phyloP scores from a whole-genome alignment of 2,797 vertebrate genomes.

The Chrysolophus pictus region DNA sequence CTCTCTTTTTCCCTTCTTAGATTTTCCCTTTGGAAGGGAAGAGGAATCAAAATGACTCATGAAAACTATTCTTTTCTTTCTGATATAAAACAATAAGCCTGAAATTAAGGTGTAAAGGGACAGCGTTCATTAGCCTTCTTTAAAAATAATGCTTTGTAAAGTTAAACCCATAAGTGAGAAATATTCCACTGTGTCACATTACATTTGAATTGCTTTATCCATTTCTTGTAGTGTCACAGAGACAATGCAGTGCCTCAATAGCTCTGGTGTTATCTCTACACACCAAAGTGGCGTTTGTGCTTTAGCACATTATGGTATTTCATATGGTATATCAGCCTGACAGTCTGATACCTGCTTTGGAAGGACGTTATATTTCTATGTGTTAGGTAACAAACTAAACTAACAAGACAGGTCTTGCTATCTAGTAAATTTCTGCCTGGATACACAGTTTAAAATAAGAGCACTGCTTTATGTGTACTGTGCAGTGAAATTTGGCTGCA shows the following conservation, averaged over 20 bases:
- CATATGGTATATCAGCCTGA: too few relatives aligned
- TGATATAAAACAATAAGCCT: neutral
- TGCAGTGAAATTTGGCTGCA: neutral
- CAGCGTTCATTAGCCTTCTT: neutral
- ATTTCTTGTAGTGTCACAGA: neutral
- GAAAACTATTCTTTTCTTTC: slow-evolving; percentile 13
- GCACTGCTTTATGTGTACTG: neutral
- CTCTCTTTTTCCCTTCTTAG: neutral
- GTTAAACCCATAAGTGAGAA: neutral
- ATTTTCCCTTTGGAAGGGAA: neutral
- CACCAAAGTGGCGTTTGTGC: neutral
- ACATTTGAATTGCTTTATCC: neutral
- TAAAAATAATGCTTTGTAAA: neutral
- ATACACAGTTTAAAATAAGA: neutral
- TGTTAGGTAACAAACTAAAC: neutral
- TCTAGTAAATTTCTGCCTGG: neutral
- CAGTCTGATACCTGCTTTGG: neutral
- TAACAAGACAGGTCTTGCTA: neutral
- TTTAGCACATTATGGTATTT: too few relatives aligned
- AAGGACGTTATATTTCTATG: neutral
- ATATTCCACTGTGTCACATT: neutral
- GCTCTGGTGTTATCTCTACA: neutral
- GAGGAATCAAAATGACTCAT: neutral
- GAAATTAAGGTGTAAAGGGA: neutral
- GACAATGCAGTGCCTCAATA: neutral